Conservation (phyloP, 2,113 vertebrate genomes). For the Ariopsis seemanni region DNA sequence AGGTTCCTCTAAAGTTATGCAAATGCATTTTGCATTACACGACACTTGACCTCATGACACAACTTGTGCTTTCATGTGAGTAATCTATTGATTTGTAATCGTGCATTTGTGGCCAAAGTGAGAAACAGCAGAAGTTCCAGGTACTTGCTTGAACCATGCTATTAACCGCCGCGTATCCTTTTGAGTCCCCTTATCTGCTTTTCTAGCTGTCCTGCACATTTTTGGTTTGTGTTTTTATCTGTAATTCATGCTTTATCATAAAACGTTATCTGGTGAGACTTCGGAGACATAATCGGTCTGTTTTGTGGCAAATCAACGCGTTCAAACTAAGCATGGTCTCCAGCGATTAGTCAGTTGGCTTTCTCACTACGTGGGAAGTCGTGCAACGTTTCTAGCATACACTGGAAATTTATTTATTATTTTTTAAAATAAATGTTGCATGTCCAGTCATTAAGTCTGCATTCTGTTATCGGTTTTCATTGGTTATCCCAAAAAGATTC, state of each 20-base stretch:
- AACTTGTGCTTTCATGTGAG: not conserved
- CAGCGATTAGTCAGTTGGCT: not conserved
- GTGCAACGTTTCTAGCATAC: not conserved
- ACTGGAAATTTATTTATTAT: not conserved
- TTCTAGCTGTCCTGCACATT: not conserved
- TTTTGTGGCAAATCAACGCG: not conserved
- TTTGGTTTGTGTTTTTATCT: not conserved
- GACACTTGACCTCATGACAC: not conserved
- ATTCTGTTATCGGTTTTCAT: not conserved
- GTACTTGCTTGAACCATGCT: not conserved
- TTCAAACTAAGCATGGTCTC: not conserved
- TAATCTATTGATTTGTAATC: not conserved
- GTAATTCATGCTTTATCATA: not conserved
- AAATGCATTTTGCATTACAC: no score
- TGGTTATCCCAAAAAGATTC: not conserved
- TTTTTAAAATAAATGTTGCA: not conserved
- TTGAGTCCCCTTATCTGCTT: not conserved
- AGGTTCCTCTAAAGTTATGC: not conserved
- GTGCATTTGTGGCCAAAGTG: not conserved
- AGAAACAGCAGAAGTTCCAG: not conserved
- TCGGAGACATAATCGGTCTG: not conserved
- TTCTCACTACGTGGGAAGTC: not conserved
- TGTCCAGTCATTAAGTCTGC: not conserved
- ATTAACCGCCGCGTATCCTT: not conserved
- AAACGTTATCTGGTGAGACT: not conserved